phyloP scores from a whole-genome alignment of 2,113 vertebrate genomes.

The Sclerurus mexicanus region DNA sequence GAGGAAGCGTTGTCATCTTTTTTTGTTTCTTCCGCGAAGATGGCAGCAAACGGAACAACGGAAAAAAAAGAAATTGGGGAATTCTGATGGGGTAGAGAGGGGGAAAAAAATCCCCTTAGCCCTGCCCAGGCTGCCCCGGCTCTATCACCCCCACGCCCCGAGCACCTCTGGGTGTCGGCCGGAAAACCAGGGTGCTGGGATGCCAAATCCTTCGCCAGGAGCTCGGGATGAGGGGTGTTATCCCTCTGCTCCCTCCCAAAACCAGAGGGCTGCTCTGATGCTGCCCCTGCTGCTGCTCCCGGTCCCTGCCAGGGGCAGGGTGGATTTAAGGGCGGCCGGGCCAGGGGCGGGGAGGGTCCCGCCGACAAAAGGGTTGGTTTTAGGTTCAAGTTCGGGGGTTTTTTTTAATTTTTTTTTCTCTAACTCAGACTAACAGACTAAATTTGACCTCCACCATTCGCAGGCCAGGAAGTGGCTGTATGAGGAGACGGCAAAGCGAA shows the following conservation, averaged over 20 bases:
- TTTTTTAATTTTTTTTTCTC: neutral
- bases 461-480: constrained; percentile 54
- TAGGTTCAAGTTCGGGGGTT: neutral
- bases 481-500: constrained; percentile 33
- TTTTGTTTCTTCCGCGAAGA: neutral
- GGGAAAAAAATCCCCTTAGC: neutral
- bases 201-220: neutral
- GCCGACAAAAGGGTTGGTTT: neutral
- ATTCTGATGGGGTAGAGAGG: neutral
- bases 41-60: neutral
- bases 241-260: accelerated
- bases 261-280: accelerated
- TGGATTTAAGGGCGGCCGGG: neutral
- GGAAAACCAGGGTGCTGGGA: accelerated
- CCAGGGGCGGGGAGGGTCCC: neutral
- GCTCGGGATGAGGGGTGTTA: neutral
- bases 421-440: neutral
- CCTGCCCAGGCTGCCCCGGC: neutral
- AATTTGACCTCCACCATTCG: neutral
- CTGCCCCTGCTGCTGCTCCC: neutral
- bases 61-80: neutral
- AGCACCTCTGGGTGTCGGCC: neutral
- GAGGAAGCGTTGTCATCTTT: neutral
- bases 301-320: accelerated
- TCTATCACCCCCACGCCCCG: accelerated